These are phyloP conservation scores for Monodelphis domestica DNA, from an alignment of 2,797 vertebrate genomes.

Conservation along the genomic window DNA sequence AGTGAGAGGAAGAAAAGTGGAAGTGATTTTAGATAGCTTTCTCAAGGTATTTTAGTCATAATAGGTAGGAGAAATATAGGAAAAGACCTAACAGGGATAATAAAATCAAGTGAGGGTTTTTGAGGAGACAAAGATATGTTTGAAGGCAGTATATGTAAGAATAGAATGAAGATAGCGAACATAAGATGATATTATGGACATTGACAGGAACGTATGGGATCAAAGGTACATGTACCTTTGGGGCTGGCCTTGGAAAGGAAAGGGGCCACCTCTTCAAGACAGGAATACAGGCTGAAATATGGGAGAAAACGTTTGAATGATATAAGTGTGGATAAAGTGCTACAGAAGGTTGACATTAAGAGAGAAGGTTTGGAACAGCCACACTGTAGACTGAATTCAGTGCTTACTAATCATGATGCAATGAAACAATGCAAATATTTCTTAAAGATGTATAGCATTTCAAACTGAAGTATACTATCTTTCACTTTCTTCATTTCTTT, in stretches of 20 bases:
- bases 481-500: too few species aligned
- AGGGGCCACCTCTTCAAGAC: neutral
- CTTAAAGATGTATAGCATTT: neutral
- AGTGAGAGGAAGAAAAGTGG: neutral
- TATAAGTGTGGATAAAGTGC: neutral
- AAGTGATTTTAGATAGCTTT: neutral
- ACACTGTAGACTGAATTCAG: neutral
- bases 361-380: neutral
- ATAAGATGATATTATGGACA: neutral
- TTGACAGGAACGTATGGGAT: neutral
- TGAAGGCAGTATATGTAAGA: neutral
- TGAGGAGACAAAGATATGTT: neutral
- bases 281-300: neutral
- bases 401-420: neutral
- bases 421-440: neutral
- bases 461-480: too few species aligned
- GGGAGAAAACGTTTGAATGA: neutral
- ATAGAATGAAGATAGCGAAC: neutral
- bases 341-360: neutral
- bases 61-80: neutral
- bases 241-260: neutral
- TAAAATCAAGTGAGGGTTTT: neutral
- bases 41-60: neutral
- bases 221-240: neutral
- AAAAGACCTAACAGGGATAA: neutral